phyloP scores from a whole-genome alignment of 2,888 invertebrate species.

The Drosophila paucipuncta region DNA sequence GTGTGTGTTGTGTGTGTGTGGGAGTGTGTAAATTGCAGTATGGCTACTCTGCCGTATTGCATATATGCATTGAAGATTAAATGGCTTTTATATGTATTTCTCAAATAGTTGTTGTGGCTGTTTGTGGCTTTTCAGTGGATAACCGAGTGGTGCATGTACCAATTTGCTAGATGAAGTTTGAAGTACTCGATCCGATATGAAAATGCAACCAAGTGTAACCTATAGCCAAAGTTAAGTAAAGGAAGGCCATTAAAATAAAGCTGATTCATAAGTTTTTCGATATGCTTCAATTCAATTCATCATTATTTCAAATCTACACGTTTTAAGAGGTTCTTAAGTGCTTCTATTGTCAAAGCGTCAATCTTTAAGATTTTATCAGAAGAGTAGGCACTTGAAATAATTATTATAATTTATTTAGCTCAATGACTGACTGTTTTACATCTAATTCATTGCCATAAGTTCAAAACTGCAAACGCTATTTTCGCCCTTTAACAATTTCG shows the following conservation, averaged over 20 bases:
- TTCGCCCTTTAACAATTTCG: constrained; percentile 1
- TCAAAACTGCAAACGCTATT: not conserved
- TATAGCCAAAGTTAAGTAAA: constrained; percentile 14
- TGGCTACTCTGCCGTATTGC: constrained; percentile 23
- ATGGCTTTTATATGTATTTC: constrained; percentile 77
- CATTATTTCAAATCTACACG: not conserved
- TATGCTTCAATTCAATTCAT: not conserved
- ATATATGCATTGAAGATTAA: constrained; percentile 63
- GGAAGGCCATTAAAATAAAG: constrained; percentile 7
- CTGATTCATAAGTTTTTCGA: constrained; percentile 4
- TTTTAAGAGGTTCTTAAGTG: not conserved
- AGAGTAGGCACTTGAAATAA: constrained; percentile 2
- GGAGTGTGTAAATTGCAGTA: constrained; percentile 21
- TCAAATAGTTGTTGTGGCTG: constrained; percentile 46
- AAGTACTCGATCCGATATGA: constrained; percentile 15
- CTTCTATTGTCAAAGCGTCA: not conserved
- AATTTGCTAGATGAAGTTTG: constrained; percentile 42
- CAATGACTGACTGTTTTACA: constrained; percentile 10
- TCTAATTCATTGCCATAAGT: not conserved
- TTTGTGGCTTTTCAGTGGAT: constrained; percentile 37
- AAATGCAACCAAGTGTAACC: constrained; percentile 41
- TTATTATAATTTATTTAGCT: constrained; percentile 22
- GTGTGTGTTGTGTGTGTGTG: constrained; percentile 1
- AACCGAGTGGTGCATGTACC: constrained; percentile 37
- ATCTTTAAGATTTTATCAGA: not conserved